Percentiles rank a stretch among this genome's conserved stretches.
phyloP scores from a whole-genome alignment of 2,797 vertebrate genomes.

The Microctenopoma lineatum region DNA sequence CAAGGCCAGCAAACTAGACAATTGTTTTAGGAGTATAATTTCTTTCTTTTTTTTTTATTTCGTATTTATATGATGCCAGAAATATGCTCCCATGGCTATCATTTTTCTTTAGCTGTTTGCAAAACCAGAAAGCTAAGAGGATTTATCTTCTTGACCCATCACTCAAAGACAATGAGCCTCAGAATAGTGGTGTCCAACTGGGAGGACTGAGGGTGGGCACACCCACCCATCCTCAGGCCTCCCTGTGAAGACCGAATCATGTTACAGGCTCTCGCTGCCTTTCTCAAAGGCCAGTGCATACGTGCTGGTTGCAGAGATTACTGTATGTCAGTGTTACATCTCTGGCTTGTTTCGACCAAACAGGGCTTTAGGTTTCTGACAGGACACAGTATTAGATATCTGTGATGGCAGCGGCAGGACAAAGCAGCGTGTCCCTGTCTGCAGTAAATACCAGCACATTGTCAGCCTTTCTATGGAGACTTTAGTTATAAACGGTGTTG shows the following conservation, averaged over 20 bases:
- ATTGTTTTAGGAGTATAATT: slow-evolving; percentile 53
- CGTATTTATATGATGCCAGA: slow-evolving; percentile 75
- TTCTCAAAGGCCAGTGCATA: slow-evolving; percentile 50
- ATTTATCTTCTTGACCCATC: slow-evolving; percentile 79
- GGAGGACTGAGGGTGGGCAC: slow-evolving; percentile 60
- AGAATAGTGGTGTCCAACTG: slow-evolving; percentile 62
- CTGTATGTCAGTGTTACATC: slow-evolving; percentile 68
- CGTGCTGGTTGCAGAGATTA: slow-evolving; percentile 76
- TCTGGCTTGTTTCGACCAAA: slow-evolving; percentile 61
- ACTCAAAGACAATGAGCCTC: slow-evolving; percentile 75
- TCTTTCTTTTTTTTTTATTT: slow-evolving; percentile 57
- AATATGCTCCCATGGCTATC: slow-evolving; percentile 77
- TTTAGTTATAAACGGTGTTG: slow-evolving; percentile 56
- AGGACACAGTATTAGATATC: slow-evolving; percentile 50
- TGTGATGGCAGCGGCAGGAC: slow-evolving; percentile 54
- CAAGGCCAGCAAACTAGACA: slow-evolving; percentile 30
- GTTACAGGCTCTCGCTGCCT: slow-evolving; percentile 70
- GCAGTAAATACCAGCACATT: slow-evolving; percentile 43
- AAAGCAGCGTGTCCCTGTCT: slow-evolving; percentile 41
- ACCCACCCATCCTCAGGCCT: slow-evolving; percentile 61
- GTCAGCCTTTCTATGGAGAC: slow-evolving; percentile 46
- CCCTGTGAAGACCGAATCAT: slow-evolving; percentile 69
- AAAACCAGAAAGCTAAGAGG: slow-evolving; percentile 61
- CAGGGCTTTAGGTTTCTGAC: slow-evolving; percentile 60
- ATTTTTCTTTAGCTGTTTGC: slow-evolving; percentile 69